Base-by-base conservation (phyloP, 2,113 vertebrate species). In the Gnathonemus longibarbis region DNA sequence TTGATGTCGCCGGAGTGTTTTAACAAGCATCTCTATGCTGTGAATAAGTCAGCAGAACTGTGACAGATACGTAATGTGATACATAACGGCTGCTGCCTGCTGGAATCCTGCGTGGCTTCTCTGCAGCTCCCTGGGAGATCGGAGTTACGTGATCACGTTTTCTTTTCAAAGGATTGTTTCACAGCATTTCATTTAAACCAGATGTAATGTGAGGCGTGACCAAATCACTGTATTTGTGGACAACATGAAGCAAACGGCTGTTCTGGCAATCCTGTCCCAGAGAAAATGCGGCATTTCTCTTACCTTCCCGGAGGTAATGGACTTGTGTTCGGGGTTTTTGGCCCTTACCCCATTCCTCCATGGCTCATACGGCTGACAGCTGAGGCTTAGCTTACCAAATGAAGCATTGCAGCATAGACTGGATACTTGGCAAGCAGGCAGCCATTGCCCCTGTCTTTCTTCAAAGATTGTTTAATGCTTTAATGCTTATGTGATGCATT, bases 391-490 rank as follows among this genome's bases (percentile, higher is more conserved):
- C 74, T 19, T 77, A 53, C n/a, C 21, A 48, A 84, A 48, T 48
- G 42, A 88, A 77, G 50, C 90, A 66, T 66, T 84, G 19, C 45
- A 1, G 48, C 90, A 90, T 74, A 50, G 5, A 31, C 31, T 49
- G 52, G 90, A 88, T 90, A 74, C 77, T 62, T 90, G 52, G 27
- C 88, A 84, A 84, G 52, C 74, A 31, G 48, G 52, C 56, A 17
- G n/a, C 10, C 52, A 88, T n/a, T 87, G 53, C 84, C 48, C 49
- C 70, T 88, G 24, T 52, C 21, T 15, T 39, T 35, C 70, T 13
- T 39, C 70, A 13, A 74, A 39, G 11, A 77, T 39, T 77, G 70
- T 77, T 77, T 77, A 77, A 77, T 17, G 31, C 70, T 17, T 15
- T 77, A 66, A 66, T 27, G n/a, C n/a, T 66, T n/a, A 3, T 27